Evolutionary conservation across 2,888 invertebrate species (phyloP).

Genomic region (Cephus rjabovi): DNA sequence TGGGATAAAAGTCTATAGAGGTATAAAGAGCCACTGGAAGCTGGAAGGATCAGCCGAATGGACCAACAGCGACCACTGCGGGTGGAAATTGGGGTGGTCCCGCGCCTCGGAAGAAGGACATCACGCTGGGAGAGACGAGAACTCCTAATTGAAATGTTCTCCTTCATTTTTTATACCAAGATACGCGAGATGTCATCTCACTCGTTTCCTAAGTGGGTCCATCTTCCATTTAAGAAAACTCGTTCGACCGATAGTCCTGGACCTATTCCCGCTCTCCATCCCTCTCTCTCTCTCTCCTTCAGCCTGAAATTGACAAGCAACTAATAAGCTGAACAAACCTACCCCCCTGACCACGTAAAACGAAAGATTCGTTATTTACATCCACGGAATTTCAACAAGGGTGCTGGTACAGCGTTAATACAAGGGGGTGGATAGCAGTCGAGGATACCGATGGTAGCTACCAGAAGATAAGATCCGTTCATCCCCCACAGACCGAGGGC

Average conservation of each 20-base stretch:
- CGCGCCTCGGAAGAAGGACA: slow-evolving; percentile 31
- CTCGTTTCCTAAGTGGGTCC: background rate
- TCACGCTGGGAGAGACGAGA: slow-evolving; percentile 60
- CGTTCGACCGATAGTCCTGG: background rate
- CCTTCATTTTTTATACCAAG: slow-evolving; percentile 57
- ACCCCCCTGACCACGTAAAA: too few species aligned
- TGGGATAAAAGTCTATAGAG: slow-evolving; percentile 9
- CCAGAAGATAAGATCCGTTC: slow-evolving; percentile 53
- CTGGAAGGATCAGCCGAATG: slow-evolving; percentile 11
- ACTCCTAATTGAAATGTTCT: slow-evolving; percentile 60
- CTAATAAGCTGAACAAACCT: background rate
- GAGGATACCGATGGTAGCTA: slow-evolving; percentile 36
- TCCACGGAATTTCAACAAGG: background rate
- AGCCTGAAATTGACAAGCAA: background rate
- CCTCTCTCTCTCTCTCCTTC: background rate
- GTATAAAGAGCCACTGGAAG: background rate
- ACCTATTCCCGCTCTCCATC: background rate
- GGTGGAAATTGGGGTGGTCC: slow-evolving; percentile 49
- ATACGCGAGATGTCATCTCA: slow-evolving; percentile 51
- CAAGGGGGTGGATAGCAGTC: slow-evolving; percentile 4
- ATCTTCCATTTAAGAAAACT: background rate
- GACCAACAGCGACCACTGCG: slow-evolving; percentile 10
- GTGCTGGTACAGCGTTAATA: background rate
- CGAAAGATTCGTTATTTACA: background rate
- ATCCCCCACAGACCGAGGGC: slow-evolving; percentile 42